A percentile compares a stretch with the other conserved stretches of the same genome.
These are phyloP conservation scores for Lontra canadensis DNA, from an alignment of 2,113 vertebrate species.

Conservation along the genomic window DNA sequence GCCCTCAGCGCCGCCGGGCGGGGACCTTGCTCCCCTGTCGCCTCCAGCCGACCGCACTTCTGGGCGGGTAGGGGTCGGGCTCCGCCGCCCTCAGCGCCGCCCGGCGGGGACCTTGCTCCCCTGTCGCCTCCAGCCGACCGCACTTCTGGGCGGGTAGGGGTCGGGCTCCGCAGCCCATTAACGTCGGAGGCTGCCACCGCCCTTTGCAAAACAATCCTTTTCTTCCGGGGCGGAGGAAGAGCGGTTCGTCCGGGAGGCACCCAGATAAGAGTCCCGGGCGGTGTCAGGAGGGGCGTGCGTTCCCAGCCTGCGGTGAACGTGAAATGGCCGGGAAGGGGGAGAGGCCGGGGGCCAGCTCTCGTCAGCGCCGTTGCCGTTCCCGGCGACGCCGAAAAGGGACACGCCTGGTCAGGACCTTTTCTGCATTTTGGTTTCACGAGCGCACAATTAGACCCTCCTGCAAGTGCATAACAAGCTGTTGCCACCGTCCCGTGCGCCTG, in stretches of 20 bases:
- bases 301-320: rapidly evolving
- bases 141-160: too few relatives aligned
- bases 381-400: too few relatives aligned
- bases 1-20: rapidly evolving
- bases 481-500: too few relatives aligned
- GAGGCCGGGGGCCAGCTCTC: background rate
- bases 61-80: too few relatives aligned
- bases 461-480: background rate
- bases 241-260: background rate
- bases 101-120: background rate
- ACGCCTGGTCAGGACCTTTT: too few relatives aligned
- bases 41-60: too few relatives aligned
- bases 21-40: background rate
- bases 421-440: background rate
- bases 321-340: background rate
- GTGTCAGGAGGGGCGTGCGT: rapidly evolving
- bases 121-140: too few relatives aligned
- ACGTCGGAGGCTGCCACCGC: rapidly evolving
- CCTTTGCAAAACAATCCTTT: background rate
- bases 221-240: rapidly evolving
- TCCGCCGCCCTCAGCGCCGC: rapidly evolving
- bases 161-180: rapidly evolving
- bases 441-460: background rate
- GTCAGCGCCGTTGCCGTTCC: background rate
- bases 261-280: background rate